Base-by-base conservation (phyloP, 2,888 invertebrate genomes). In the Dusona sp. region DNA sequence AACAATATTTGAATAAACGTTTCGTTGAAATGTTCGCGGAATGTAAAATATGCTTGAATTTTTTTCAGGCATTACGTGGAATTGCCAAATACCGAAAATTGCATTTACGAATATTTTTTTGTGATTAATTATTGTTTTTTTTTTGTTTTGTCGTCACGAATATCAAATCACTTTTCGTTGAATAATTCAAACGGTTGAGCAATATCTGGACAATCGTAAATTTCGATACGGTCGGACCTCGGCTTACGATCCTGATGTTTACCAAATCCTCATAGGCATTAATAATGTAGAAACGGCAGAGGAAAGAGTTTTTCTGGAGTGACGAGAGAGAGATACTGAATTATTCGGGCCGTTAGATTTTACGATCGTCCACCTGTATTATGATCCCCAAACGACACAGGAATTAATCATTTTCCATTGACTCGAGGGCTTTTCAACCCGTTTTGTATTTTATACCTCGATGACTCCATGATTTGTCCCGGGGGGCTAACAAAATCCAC, bases 321-420 rank as follows among this genome's bases (percentile, higher is more conserved):
- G 22, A 48, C 25, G 33, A 29, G 61, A 25, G 65, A 36, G 65
- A n/a, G 77, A 8, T 19, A 77, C 48, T 48, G 8, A 65, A 77
- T 65, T 77, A 65, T 48, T 65, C 29, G 22, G n/a, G 13, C 36
- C 11, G 54, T 73, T 73, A 73, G 42, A 73, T 73, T 73, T 73
- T 73, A 54, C 36, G 73, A 51, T 54, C 73, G 36, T 54, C n/a
- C 9, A 22, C 36, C n/a, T n/a, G 33, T 33, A 36, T 51, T 51
- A 22, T n/a, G 33, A 36, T 33, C 7, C n/a, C 19, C n/a, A 25
- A 45, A 77, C 61, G 6, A 33, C 22, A 65, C 16, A 65, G 16
- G 11, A 48, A 33, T 48, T 65, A 51, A 77, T 77, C 11, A 77
- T 65, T 65, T 77, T 65, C 45, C 65, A 65, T 42, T 38, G 25